Percentiles rank a stretch among this genome's conserved stretches.
These are phyloP conservation scores for Alectura lathami DNA, from an alignment of 2,113 vertebrate genomes.

Conservation along the genomic window DNA sequence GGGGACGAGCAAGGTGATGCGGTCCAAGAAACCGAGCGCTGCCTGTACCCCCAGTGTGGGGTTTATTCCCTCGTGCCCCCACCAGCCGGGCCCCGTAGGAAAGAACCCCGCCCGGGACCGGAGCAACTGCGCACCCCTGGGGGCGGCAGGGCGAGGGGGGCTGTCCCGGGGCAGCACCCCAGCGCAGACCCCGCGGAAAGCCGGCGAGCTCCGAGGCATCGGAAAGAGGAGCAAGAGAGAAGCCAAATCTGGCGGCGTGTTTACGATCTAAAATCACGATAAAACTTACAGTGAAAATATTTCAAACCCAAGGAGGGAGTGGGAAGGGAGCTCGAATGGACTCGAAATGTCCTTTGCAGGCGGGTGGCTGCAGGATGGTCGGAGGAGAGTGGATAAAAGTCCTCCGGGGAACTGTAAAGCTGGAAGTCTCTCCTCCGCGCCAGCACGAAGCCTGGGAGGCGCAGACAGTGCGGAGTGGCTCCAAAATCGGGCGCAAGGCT, in stretches of 20 bases:
- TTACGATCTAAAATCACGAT: constrained; percentile 26
- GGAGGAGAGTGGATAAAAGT: not conserved
- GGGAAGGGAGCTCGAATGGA: not conserved
- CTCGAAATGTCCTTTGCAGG: constrained; percentile 13
- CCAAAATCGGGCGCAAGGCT: not conserved
- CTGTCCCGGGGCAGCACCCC: not conserved
- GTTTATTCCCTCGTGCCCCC: not conserved
- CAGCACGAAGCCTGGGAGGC: not conserved
- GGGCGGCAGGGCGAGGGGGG: fast-evolving
- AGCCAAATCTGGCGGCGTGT: not conserved
- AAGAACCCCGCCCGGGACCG: fast-evolving
- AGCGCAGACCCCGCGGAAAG: not conserved
- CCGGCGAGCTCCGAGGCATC: not conserved
- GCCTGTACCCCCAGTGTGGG: too few species aligned
- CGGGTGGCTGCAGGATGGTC: not conserved
- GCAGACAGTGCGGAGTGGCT: not conserved
- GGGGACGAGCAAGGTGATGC: not conserved
- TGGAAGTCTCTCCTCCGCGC: not conserved
- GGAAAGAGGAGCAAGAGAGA: not conserved
- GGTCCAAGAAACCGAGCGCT: not conserved
- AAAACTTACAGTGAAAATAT: constrained; percentile 12
- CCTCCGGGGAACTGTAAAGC: not conserved
- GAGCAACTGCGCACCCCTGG: not conserved
- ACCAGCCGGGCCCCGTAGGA: fast-evolving
- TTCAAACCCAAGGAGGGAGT: not conserved